These are phyloP conservation scores for Dolichomitus sp. DNA, from an alignment of 2,888 invertebrate species.

Conservation along the genomic window DNA sequence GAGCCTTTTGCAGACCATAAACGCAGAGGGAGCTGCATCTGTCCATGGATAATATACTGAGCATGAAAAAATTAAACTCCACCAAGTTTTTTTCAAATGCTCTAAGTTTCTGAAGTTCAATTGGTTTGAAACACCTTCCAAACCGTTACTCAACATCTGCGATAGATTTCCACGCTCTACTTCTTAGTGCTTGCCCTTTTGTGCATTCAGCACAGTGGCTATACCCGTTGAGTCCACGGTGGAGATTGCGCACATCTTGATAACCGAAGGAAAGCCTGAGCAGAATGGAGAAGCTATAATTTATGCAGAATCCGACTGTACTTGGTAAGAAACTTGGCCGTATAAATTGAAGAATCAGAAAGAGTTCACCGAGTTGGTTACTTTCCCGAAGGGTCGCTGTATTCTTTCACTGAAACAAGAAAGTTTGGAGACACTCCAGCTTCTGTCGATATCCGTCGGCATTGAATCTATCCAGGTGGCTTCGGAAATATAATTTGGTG, in stretches of 20 bases:
- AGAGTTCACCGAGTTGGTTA: slow-evolving; percentile 4
- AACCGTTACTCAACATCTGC: background rate
- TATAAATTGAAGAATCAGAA: slow-evolving; percentile 12
- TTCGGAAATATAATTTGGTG: slow-evolving; percentile 20
- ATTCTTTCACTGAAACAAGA: background rate
- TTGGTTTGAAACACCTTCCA: background rate
- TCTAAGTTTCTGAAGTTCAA: background rate
- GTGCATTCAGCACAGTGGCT: background rate
- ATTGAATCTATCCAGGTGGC: slow-evolving; percentile 2
- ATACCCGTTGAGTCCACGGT: background rate
- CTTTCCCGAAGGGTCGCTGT: slow-evolving; percentile 3
- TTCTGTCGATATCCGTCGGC: background rate
- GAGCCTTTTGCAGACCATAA: too few species aligned
- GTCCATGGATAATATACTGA: too few species aligned
- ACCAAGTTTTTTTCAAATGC: too few species aligned
- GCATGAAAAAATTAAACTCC: too few species aligned
- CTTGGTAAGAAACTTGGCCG: background rate
- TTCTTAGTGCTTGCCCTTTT: background rate
- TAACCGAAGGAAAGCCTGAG: background rate
- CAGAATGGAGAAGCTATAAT: background rate
- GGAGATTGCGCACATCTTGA: slow-evolving; percentile 11
- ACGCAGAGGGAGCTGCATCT: too few species aligned
- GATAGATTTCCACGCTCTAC: background rate
- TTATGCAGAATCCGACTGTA: slow-evolving; percentile 8
- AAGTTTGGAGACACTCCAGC: background rate